Conservation (phyloP, 2,113 vertebrate genomes). For the Bubo bubo region DNA sequence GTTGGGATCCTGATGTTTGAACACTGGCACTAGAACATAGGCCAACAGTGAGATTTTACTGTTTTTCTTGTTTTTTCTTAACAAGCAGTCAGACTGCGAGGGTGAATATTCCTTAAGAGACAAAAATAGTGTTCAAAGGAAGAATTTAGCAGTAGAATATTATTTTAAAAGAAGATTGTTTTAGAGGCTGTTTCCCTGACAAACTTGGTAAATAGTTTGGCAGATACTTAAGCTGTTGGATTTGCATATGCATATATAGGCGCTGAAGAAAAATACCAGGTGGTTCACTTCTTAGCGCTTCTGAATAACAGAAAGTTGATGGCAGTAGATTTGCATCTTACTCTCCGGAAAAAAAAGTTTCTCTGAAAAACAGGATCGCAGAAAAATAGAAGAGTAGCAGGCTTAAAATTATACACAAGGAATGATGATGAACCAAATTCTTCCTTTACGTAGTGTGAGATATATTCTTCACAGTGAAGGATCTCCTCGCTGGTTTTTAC, state of each 20-base stretch:
- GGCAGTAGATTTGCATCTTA: constrained; percentile 42
- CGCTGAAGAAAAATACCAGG: constrained; percentile 52
- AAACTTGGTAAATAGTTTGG: constrained; percentile 65
- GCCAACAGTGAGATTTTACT: constrained; percentile 53
- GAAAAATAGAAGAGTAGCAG: not conserved
- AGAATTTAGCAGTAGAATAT: constrained; percentile 42
- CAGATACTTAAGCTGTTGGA: constrained; percentile 52
- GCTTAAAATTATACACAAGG: not conserved
- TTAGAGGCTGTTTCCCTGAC: constrained; percentile 57
- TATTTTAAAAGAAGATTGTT: constrained; percentile 59
- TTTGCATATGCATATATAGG: constrained; percentile 60
- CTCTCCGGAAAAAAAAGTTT: not conserved
- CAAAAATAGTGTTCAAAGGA: constrained; percentile 42
- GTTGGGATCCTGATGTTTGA: constrained; percentile 55
- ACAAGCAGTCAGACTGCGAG: constrained; percentile 43
- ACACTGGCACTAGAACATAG: constrained; percentile 25
- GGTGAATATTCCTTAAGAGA: constrained; percentile 22
- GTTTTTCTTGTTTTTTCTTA: constrained; percentile 24
- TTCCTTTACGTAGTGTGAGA: not conserved
- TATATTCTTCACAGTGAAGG: not conserved
- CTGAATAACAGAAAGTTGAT: constrained; percentile 17
- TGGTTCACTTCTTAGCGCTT: constrained; percentile 39
- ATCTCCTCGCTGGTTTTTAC: not conserved
- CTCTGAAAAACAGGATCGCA: not conserved
- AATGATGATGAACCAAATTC: not conserved